These are phyloP conservation scores for Falcaria lacertinaria DNA, from an alignment of 2,888 invertebrate genomes.

Conservation along the genomic window DNA sequence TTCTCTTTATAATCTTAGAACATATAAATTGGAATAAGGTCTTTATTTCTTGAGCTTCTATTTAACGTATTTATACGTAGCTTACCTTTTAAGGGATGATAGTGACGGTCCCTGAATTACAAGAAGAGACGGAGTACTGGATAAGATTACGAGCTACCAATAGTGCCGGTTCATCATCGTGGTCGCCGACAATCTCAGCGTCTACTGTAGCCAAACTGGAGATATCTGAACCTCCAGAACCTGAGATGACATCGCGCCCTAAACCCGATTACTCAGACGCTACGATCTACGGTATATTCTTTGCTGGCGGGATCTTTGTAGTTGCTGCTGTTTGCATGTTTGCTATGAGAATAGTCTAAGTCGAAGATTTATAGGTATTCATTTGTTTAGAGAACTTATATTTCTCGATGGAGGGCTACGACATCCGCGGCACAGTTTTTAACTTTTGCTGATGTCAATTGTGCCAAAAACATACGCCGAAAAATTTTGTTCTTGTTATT, in stretches of 20 bases:
- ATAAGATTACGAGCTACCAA: conserved; percentile 45
- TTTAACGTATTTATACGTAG: too few species aligned
- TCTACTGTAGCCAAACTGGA: conserved; percentile 20
- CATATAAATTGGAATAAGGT: too few species aligned
- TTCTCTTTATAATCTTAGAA: too few species aligned
- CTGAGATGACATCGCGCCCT: conserved; percentile 4
- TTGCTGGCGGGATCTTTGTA: conserved; percentile 47
- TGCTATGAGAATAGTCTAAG: conserved; percentile 41
- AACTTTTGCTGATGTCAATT: too few species aligned
- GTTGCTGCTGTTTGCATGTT: conserved; percentile 47
- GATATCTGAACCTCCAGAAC: conserved; percentile 11
- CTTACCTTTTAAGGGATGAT: conserved; percentile 26
- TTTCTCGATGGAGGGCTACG: too few species aligned
- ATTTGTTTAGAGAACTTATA: too few species aligned
- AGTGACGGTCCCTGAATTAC: conserved; percentile 29
- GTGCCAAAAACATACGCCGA: too few species aligned
- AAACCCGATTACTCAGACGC: conserved; percentile 9
- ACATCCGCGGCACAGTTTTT: too few species aligned
- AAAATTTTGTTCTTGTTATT: too few species aligned
- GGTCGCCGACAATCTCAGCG: conserved; percentile 38
- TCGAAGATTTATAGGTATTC: conserved; percentile 10
- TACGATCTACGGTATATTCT: conserved; percentile 56
- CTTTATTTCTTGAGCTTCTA: too few species aligned
- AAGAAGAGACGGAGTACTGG: conserved; percentile 47
- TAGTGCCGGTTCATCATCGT: conserved; percentile 43